phyloP scores from a whole-genome alignment of 2,113 vertebrate genomes.

The Nibea albiflora region DNA sequence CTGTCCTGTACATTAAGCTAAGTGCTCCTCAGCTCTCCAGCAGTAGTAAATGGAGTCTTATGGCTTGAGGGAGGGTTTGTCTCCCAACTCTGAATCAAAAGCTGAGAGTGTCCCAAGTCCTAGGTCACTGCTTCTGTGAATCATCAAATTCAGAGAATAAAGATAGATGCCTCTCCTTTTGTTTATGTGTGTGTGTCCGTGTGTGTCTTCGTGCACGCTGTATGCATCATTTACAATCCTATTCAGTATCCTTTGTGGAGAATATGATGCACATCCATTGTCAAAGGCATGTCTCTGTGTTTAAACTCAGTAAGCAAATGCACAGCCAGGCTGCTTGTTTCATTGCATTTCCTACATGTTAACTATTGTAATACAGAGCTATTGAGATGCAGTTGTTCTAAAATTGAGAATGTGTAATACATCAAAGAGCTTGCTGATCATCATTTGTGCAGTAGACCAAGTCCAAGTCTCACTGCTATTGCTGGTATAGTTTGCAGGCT shows the following conservation, averaged over 20 bases:
- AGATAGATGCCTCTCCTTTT: slow-evolving; percentile 52
- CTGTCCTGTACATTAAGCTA: slow-evolving; percentile 84
- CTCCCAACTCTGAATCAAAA: slow-evolving; percentile 70
- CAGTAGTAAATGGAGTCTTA: slow-evolving; percentile 78
- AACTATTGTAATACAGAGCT: slow-evolving; percentile 10
- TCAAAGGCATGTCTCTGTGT: neutral
- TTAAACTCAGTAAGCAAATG: slow-evolving; percentile 21
- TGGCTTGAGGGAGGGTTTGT: slow-evolving; percentile 61
- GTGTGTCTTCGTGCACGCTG: slow-evolving; percentile 6
- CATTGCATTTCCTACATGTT: neutral
- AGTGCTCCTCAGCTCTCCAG: slow-evolving; percentile 83
- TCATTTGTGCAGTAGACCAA: slow-evolving; percentile 26
- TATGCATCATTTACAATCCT: slow-evolving; percentile 40
- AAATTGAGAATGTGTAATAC: slow-evolving; percentile 30
- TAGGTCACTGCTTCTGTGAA: slow-evolving; percentile 75
- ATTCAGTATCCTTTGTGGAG: slow-evolving; percentile 30
- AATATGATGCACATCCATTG: slow-evolving; percentile 39
- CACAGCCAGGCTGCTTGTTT: slow-evolving; percentile 24
- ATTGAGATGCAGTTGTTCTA: slow-evolving; percentile 8
- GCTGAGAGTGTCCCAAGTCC: slow-evolving; percentile 65
- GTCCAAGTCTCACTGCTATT: slow-evolving; percentile 28
- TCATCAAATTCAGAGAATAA: slow-evolving; percentile 73
- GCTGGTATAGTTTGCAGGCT: slow-evolving; percentile 50
- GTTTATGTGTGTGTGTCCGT: slow-evolving; percentile 23
- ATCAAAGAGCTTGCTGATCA: slow-evolving; percentile 41